Conservation (phyloP, 2,797 vertebrate genomes). For the Prionace glauca region DNA sequence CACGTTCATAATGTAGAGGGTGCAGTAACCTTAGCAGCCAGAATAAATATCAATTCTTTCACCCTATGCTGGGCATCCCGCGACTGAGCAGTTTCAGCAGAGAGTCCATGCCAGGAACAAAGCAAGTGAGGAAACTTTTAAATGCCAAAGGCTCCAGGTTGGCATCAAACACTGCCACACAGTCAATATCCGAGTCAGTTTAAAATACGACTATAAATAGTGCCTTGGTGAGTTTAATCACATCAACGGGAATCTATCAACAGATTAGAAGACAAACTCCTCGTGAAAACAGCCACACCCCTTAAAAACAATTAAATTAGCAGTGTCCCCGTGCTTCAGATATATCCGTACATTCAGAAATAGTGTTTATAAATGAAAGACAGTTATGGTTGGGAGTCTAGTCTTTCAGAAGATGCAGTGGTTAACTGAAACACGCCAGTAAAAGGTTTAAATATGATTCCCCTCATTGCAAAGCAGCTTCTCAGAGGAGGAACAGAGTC, state of each 20-base stretch:
- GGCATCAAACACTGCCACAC: background rate
- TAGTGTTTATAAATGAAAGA: too few relatives aligned
- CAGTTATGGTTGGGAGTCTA: background rate
- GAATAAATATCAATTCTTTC: background rate
- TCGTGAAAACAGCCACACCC: background rate
- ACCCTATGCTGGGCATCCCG: background rate
- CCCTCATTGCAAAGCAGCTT: too few relatives aligned
- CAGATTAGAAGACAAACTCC: too few relatives aligned
- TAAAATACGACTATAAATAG: too few relatives aligned
- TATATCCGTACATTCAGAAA: background rate
- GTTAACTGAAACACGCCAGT: background rate
- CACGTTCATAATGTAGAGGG: too few relatives aligned
- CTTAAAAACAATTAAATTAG: background rate
- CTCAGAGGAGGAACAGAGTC: too few relatives aligned
- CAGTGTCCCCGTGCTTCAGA: background rate
- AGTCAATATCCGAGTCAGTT: background rate
- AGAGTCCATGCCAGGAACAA: too few relatives aligned
- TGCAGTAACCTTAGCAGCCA: too few relatives aligned
- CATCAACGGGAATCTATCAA: background rate
- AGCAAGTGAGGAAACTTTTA: background rate
- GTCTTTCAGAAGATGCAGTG: background rate
- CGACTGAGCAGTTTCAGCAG: background rate
- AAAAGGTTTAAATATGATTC: background rate
- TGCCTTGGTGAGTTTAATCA: background rate
- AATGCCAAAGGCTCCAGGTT: too few relatives aligned